Conservation (phyloP, 1,140 invertebrate species). For the Drosophila pandora region DNA sequence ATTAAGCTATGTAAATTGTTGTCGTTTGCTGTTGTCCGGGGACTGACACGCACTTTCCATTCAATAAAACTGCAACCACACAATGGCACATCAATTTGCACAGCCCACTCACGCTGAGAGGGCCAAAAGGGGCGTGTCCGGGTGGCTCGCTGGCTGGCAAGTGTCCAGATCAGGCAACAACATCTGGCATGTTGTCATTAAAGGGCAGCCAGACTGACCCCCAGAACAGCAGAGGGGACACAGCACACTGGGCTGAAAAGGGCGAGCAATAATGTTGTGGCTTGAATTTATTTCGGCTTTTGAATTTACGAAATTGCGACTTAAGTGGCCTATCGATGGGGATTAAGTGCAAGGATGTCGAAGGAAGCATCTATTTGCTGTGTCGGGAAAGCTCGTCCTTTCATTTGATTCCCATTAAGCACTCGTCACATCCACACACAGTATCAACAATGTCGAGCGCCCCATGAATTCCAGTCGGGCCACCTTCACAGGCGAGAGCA, state of each 20-base stretch:
- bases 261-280: not conserved
- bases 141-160: conserved; percentile 16
- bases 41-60: conserved; percentile 68
- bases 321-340: not conserved
- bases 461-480: conserved; percentile 37
- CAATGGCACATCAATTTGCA: conserved; percentile 72
- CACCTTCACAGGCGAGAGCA: conserved; percentile 47
- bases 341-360: not conserved
- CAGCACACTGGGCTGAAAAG: not conserved
- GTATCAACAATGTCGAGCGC: conserved; percentile 43
- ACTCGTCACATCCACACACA: conserved; percentile 15
- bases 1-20: conserved; percentile 73
- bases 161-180: conserved; percentile 40
- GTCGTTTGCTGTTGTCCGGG: conserved; percentile 26
- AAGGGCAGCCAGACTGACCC: conserved; percentile 44
- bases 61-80: conserved; percentile 68
- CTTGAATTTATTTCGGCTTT: not conserved
- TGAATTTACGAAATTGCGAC: not conserved
- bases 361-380: not conserved
- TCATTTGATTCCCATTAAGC: conserved; percentile 18
- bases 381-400: conserved; percentile 11
- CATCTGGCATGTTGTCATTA: conserved; percentile 68
- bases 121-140: not conserved
- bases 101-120: conserved; percentile 7
- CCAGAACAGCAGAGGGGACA: conserved; percentile 9